Percentiles rank a stretch among this genome's conserved stretches.
These are phyloP conservation scores for Mesitornis unicolor DNA, from an alignment of 2,113 vertebrate genomes.

Conservation along the genomic window DNA sequence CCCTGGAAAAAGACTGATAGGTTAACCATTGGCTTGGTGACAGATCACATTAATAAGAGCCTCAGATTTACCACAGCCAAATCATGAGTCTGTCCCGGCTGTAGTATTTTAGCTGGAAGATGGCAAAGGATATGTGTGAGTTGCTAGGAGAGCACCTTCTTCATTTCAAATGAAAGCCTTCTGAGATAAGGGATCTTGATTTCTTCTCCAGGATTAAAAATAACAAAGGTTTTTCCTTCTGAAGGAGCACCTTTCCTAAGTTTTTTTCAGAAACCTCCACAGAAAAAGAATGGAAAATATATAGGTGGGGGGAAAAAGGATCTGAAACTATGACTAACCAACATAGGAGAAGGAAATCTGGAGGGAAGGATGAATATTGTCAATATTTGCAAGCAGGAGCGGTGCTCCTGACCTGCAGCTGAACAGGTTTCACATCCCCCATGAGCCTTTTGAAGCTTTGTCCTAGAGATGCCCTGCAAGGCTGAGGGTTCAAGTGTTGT, in stretches of 20 bases:
- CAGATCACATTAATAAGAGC: neutral
- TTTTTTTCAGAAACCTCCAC: neutral
- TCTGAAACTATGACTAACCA: neutral
- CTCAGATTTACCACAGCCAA: neutral
- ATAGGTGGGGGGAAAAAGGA: neutral
- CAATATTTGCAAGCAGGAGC: neutral
- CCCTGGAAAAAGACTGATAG: neutral
- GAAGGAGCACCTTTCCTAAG: neutral
- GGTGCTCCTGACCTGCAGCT: neutral
- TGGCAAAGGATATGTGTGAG: neutral
- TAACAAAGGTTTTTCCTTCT: neutral
- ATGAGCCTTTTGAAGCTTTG: neutral
- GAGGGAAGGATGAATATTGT: accelerated
- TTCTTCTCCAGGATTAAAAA: neutral
- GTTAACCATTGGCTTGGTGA: neutral
- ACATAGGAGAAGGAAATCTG: neutral
- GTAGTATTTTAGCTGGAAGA: neutral
- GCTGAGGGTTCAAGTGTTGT: neutral
- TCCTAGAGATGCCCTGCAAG: neutral
- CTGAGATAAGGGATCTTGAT: neutral
- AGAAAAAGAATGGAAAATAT: neutral
- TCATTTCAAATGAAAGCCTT: neutral
- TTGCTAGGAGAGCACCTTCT: neutral
- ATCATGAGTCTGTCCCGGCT: neutral
- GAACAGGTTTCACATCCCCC: neutral